Percentiles rank a stretch among this genome's conserved stretches.
These are phyloP conservation scores for Drosophila neoperkinsi DNA, from an alignment of 2,888 invertebrate species.

Conservation along the genomic window DNA sequence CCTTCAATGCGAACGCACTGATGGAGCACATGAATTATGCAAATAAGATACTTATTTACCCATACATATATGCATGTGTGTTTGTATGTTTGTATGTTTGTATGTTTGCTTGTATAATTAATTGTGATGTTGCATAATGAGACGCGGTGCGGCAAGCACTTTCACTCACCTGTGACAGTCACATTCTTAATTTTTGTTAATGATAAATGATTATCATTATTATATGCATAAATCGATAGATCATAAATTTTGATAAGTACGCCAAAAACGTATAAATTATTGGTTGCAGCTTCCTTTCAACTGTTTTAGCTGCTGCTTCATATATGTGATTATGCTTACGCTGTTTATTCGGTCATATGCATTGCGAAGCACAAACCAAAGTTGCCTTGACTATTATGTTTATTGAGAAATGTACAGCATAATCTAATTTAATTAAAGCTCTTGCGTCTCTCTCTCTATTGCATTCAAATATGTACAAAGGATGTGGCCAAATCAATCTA, in stretches of 20 bases:
- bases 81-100: conserved; percentile 7
- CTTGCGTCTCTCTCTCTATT: neutral
- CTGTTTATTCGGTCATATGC: neutral
- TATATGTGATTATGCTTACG: conserved; percentile 9
- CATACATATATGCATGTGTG: conserved; percentile 16
- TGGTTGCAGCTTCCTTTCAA: conserved; percentile 41
- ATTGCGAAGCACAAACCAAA: neutral
- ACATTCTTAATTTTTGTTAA: conserved; percentile 5
- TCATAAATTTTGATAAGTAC: conserved; percentile 66
- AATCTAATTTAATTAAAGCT: neutral
- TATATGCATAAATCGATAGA: conserved; percentile 60
- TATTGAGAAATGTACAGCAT: neutral
- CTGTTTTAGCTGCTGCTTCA: conserved; percentile 25
- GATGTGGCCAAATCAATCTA: neutral
- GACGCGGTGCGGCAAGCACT: conserved; percentile 2
- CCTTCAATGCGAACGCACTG: conserved; percentile 33
- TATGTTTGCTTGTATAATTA: conserved; percentile 34
- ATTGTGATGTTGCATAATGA: conserved; percentile 26
- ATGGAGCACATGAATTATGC: conserved; percentile 69
- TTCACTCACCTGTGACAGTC: conserved; percentile 30
- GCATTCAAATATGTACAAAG: neutral
- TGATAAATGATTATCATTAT: conserved; percentile 3
- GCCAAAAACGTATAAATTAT: conserved; percentile 54
- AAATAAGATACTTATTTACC: conserved; percentile 47
- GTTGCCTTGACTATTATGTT: neutral